These are phyloP conservation scores for Pseudomugil gertrudae DNA, from an alignment of 2,797 vertebrate genomes.

Conservation along the genomic window DNA sequence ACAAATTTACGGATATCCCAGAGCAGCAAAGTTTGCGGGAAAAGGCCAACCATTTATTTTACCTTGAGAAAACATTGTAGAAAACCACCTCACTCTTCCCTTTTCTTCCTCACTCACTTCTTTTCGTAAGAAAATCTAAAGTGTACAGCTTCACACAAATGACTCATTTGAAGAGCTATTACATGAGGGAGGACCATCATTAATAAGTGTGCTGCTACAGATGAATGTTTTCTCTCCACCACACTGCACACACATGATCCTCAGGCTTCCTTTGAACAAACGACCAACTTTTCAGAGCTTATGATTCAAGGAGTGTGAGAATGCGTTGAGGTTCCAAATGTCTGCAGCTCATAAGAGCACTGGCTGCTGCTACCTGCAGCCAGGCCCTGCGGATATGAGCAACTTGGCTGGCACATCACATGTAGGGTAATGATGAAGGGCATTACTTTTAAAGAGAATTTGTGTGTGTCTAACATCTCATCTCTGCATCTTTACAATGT, in stretches of 20 bases:
- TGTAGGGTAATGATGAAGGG: constrained; percentile 36
- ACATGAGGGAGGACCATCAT: constrained; percentile 30
- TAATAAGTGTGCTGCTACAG: constrained; percentile 36
- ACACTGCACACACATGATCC: constrained; percentile 15
- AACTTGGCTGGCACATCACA: constrained; percentile 18
- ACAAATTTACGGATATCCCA: constrained; percentile 69
- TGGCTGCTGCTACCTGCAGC: constrained; percentile 32
- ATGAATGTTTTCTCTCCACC: constrained; percentile 22
- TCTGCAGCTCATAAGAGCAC: constrained; percentile 23
- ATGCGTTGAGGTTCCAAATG: constrained; percentile 29
- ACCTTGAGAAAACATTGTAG: constrained; percentile 39
- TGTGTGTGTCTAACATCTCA: constrained; percentile 44
- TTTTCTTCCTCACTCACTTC: constrained; percentile 15
- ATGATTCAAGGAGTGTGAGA: constrained; percentile 25
- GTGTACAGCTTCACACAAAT: constrained; percentile 29
- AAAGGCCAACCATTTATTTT: constrained; percentile 41
- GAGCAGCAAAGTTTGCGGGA: constrained; percentile 52
- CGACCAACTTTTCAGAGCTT: constrained; percentile 27
- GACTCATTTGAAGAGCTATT: constrained; percentile 36
- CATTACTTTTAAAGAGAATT: constrained; percentile 31
- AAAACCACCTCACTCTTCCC: constrained; percentile 12
- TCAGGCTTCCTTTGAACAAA: constrained; percentile 31
- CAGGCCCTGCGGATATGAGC: constrained; percentile 34
- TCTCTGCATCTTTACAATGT: constrained; percentile 63
- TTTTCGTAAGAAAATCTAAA: constrained; percentile 24